These are phyloP conservation scores for Scomber japonicus DNA, from an alignment of 2,113 vertebrate species.

Conservation along the genomic window DNA sequence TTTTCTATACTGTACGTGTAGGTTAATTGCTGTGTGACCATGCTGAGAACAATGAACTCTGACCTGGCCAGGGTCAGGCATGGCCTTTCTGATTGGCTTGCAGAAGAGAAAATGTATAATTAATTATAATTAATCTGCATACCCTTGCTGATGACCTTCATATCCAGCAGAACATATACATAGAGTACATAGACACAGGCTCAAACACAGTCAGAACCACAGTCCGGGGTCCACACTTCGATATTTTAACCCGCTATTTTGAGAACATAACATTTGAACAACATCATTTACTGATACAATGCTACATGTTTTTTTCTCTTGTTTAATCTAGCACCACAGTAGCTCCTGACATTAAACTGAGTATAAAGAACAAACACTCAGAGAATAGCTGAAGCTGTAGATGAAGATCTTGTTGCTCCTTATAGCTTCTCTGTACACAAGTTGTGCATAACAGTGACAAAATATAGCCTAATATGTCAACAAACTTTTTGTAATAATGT, in stretches of 20 bases:
- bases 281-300: background rate
- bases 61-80: conserved; percentile 48
- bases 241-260: background rate
- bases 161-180: conserved; percentile 37
- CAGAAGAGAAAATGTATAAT: conserved; percentile 66
- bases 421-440: too few species aligned
- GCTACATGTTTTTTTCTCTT: background rate
- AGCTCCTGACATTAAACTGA: background rate
- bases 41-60: conserved; percentile 60
- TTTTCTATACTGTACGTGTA: conserved; percentile 28
- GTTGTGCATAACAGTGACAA: background rate
- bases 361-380: background rate
- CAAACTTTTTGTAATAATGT: background rate
- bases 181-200: background rate
- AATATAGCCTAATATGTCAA: background rate
- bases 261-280: background rate
- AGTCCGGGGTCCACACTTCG: background rate
- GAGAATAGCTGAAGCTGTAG: background rate
- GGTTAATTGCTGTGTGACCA: conserved; percentile 76
- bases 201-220: conserved; percentile 3
- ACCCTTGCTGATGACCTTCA: conserved; percentile 67
- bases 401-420: too few species aligned
- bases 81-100: conserved; percentile 59
- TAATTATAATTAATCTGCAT: conserved; percentile 41
- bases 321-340: conserved; percentile 4